Conservation (phyloP, 2,888 invertebrate species). For the Pteria penguin region DNA sequence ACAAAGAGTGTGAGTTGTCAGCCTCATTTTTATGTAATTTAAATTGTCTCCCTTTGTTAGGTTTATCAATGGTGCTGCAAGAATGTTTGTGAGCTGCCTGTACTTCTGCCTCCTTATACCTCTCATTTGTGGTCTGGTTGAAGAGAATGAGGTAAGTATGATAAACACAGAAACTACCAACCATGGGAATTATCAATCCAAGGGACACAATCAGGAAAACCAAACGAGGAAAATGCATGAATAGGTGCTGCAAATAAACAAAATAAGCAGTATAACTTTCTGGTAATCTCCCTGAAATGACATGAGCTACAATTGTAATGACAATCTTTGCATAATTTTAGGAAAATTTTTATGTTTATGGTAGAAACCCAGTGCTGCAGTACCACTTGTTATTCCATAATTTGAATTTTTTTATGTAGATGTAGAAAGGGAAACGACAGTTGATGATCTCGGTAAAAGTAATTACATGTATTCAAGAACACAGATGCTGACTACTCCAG, state of each 20-base stretch:
- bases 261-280: no score
- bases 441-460: no score
- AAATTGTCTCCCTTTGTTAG: background rate
- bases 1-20: background rate
- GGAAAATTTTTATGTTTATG: no score
- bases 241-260: slow-evolving; percentile 74
- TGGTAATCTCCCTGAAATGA: no score
- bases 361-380: no score
- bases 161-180: slow-evolving; percentile 70
- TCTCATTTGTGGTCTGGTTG: slow-evolving; percentile 79
- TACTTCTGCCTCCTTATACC: slow-evolving; percentile 56
- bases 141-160: slow-evolving; percentile 71
- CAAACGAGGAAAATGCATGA: slow-evolving; percentile 74
- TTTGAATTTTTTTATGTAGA: no score
- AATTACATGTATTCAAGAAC: no score
- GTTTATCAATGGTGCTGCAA: background rate
- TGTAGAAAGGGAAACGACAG: no score
- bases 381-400: no score
- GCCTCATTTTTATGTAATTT: background rate
- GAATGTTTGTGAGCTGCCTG: background rate
- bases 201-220: slow-evolving; percentile 72
- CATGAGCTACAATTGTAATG: no score
- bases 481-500: no score
- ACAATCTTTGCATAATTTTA: no score
- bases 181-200: slow-evolving; percentile 62